phyloP scores from a whole-genome alignment of 2,797 vertebrate species.

The Gadopsis marmoratus region DNA sequence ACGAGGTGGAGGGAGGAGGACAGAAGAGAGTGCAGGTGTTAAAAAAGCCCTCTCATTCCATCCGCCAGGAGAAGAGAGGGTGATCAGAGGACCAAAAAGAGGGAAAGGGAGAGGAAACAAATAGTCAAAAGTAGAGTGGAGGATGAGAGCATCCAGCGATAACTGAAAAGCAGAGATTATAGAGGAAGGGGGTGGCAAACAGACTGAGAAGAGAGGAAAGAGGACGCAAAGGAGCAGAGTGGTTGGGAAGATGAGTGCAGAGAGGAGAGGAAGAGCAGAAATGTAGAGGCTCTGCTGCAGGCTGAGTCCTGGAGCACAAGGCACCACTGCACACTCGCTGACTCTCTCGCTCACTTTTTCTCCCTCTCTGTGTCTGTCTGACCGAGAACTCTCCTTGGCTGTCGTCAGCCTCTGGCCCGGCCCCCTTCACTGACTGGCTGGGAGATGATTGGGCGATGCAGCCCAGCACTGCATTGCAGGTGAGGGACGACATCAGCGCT shows the following conservation, averaged over 20 bases:
- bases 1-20: conserved; percentile 55
- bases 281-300: conserved; percentile 61
- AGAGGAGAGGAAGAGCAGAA: conserved; percentile 21
- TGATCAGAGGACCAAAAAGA: conserved; percentile 5
- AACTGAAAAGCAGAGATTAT: conserved; percentile 39
- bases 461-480: conserved; percentile 95
- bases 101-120: conserved; percentile 10
- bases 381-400: conserved; percentile 84
- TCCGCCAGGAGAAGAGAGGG: conserved; percentile 43
- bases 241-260: conserved; percentile 3
- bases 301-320: conserved; percentile 67
- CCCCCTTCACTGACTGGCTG: conserved; percentile 71
- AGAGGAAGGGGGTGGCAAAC: background rate
- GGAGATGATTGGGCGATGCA: conserved; percentile 84
- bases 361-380: conserved; percentile 52
- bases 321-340: conserved; percentile 55
- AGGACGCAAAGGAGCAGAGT: conserved; percentile 16
- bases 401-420: conserved; percentile 74
- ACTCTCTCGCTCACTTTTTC: conserved; percentile 57
- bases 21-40: conserved; percentile 60
- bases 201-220: conserved; percentile 20
- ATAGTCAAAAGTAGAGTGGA: conserved; percentile 42
- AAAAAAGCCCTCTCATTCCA: conserved; percentile 68
- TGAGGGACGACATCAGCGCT: conserved; percentile 77
- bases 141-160: conserved; percentile 21